Base-by-base conservation (phyloP, 1,140 invertebrate genomes). In the Drosophila quadrilineata region DNA sequence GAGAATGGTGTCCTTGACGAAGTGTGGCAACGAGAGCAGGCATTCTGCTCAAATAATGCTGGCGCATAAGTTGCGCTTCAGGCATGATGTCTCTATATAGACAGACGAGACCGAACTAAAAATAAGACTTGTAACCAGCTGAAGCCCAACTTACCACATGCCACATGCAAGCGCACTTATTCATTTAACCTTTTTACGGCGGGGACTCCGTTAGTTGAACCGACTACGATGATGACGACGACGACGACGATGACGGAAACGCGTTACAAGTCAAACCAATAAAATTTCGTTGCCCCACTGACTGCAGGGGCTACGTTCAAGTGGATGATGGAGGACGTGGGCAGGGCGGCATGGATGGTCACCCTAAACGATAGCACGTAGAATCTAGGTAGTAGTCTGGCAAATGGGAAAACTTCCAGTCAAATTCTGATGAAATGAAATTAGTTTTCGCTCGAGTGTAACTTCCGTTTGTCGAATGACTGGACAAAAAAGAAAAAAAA, bases 381-480 rank as follows among this genome's bases (percentile, higher is more conserved):
- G 64, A 49, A 40, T 57, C 57, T n/a, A n/a, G n/a, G n/a, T n/a
- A n/a, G n/a, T n/a, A n/a, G 69, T 63, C 40, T 63, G 68, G 69
- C 68, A 71, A 71, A 71, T 71, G 69, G 69, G 58, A 71, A 71
- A 71, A 71, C 64, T 71, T 71, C 69, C 48, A 71, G 64, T 71
- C 64, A 68, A 71, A 71, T 71, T 71, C 64, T 68, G 69, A 71
- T 71, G 64, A 71, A 71, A 71, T 71, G 69, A 71, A 71, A 71
- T 71, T 71, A 71, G 69, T 71, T 71, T 71, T 71, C 69, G 69
- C 69, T 68, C 68, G 65, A 71, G 58, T 68, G 57, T 71, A 71
- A 71, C 69, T 71, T 71, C 69, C 69, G 69, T 71, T 71, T 62
- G 57, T 52, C 56, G 64, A 71, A 63, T 68, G 64, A 71, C 64